These are phyloP conservation scores for Drosophila suzukii DNA, from an alignment of 1,140 invertebrate species.

Conservation along the genomic window DNA sequence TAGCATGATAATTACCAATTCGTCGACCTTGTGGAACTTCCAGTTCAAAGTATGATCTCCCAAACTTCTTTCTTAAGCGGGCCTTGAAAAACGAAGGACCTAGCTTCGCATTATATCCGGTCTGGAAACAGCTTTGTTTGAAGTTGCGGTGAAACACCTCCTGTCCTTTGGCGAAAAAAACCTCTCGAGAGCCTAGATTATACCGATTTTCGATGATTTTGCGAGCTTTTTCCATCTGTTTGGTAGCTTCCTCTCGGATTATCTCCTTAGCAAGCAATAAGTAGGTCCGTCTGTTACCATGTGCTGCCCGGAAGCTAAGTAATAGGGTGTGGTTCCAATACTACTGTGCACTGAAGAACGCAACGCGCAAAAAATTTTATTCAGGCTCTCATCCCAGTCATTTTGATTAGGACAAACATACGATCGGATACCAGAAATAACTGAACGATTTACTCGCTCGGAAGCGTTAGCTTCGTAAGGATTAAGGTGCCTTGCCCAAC, in stretches of 20 bases:
- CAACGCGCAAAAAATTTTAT: not conserved
- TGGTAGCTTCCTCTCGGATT: not conserved
- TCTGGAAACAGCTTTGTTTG: not conserved
- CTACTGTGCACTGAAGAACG: not conserved
- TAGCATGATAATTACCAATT: not conserved
- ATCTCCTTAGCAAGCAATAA: not conserved
- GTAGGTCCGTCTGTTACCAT: not conserved
- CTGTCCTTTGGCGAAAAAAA: not conserved
- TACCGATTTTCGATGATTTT: not conserved
- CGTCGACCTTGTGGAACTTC: not conserved
- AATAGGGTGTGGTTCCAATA: not conserved
- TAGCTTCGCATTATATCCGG: not conserved
- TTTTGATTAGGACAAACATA: no score
- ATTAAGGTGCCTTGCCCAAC: not conserved
- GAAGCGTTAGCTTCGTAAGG: not conserved
- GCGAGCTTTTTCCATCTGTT: not conserved
- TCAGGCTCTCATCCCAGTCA: not conserved
- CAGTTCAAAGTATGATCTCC: not conserved
- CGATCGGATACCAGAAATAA: not conserved
- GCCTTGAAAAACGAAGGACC: not conserved
- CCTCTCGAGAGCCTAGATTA: not conserved
- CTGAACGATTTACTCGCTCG: not conserved
- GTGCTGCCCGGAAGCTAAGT: not conserved
- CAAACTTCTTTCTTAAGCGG: not conserved
- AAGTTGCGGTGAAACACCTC: conserved; percentile 3